These are phyloP conservation scores for Pycnomerus fuliginosus DNA, from an alignment of 2,888 invertebrate genomes.

Conservation along the genomic window DNA sequence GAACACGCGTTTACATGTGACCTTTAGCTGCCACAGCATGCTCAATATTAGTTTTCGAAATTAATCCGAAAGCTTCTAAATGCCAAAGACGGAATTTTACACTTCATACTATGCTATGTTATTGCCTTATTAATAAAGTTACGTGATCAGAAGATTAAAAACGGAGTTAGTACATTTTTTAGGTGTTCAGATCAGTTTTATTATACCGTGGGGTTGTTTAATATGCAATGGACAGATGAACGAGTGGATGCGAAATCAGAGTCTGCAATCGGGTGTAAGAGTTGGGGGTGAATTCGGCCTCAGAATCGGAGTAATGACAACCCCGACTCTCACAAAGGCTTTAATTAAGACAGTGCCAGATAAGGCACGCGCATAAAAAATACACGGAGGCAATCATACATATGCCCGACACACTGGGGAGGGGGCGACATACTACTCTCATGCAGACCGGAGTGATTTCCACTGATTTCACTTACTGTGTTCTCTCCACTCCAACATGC, in stretches of 20 bases:
- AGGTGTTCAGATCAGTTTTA: too few species aligned
- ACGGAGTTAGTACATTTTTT: too few species aligned
- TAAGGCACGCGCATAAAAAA: conserved; percentile 40
- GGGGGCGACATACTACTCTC: conserved; percentile 9
- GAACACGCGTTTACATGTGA: conserved; percentile 35
- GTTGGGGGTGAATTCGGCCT: conserved; percentile 11
- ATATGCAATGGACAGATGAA: background rate
- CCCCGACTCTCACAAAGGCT: conserved; percentile 38
- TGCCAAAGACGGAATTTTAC: too few species aligned
- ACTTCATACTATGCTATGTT: too few species aligned
- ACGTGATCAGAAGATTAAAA: too few species aligned
- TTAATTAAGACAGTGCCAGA: conserved; percentile 42
- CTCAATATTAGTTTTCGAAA: conserved; percentile 13
- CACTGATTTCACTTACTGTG: conserved; percentile 32
- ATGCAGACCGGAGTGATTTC: conserved; percentile 27
- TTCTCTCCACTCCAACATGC: conserved; percentile 25
- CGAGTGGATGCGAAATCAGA: conserved; percentile 4
- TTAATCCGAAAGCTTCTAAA: background rate
- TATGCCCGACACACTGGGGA: conserved; percentile 28
- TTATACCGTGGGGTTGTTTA: too few species aligned
- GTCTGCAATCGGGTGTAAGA: conserved; percentile 14
- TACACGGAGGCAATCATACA: conserved; percentile 37
- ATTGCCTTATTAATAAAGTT: too few species aligned
- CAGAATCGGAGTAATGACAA: conserved; percentile 39
- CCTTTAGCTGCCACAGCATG: conserved; percentile 11